Conservation (phyloP, 2,113 vertebrate genomes). For the Pygoscelis antarcticus region DNA sequence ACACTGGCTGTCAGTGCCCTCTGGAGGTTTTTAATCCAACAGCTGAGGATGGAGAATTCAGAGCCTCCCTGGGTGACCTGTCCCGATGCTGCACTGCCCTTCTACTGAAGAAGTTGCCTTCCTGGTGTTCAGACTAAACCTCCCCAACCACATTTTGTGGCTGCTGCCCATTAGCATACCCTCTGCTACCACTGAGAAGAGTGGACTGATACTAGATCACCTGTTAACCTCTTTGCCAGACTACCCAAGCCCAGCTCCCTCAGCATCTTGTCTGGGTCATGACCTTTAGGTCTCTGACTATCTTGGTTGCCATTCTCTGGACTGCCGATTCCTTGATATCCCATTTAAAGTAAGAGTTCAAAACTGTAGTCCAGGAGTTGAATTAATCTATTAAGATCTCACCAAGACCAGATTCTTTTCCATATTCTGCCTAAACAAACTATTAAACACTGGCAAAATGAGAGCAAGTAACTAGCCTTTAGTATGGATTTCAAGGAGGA, state of each 20-base stretch:
- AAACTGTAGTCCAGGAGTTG: neutral
- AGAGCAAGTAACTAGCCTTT: neutral
- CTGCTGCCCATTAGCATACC: neutral
- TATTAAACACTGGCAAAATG: neutral
- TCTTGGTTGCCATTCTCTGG: neutral
- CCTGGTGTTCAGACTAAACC: neutral
- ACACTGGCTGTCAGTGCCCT: accelerated
- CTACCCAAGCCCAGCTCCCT: neutral
- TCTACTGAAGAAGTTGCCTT: neutral
- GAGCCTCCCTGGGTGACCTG: neutral
- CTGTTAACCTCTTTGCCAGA: neutral
- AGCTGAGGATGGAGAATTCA: neutral
- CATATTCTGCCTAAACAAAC: neutral
- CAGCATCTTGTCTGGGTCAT: neutral
- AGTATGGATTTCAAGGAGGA: neutral
- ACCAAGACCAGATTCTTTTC: neutral
- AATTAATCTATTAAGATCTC: neutral
- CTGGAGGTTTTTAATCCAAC: neutral
- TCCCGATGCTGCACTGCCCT: neutral
- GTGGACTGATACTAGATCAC: neutral
- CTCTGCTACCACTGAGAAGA: neutral
- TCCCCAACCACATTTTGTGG: neutral
- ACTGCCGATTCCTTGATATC: neutral
- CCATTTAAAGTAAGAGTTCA: neutral
- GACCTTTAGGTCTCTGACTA: neutral